Conservation (phyloP, 2,888 invertebrate species). For the Cerastoderma edule region DNA sequence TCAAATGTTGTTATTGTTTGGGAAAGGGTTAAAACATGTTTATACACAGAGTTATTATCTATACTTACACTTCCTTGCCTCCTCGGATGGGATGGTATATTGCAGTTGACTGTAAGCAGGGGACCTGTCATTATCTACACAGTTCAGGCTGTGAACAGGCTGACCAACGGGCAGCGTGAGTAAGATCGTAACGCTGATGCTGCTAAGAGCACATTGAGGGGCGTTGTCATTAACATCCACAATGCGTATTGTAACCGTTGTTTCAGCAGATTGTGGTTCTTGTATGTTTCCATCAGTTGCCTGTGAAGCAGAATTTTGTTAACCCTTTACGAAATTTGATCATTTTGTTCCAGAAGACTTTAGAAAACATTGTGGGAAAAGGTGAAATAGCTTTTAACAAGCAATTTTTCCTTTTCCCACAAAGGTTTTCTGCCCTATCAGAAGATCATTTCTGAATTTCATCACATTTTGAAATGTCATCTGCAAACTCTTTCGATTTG, state of each 20-base stretch:
- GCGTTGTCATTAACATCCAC: conserved; percentile 49
- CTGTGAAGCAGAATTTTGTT: no score
- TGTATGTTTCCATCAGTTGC: conserved; percentile 41
- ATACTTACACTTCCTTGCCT: no score
- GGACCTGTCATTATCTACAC: conserved; percentile 36
- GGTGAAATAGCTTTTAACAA: background rate
- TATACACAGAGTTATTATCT: no score
- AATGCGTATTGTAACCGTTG: conserved; percentile 34
- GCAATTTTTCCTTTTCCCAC: conserved; percentile 3
- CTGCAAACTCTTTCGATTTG: background rate
- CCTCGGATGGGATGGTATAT: conserved; percentile 25
- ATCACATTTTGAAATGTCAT: background rate
- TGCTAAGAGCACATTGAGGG: conserved; percentile 19
- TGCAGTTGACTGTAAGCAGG: conserved; percentile 25
- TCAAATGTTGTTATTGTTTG: no score
- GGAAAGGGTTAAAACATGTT: no score
- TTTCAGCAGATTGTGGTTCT: conserved; percentile 15
- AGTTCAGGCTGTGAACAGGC: conserved; percentile 18
- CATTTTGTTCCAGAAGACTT: no score
- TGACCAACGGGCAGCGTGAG: conserved; percentile 16
- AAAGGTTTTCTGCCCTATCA: background rate
- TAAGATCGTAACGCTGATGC: background rate
- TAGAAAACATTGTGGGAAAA: background rate
- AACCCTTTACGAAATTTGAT: background rate
- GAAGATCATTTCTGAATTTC: background rate